Conservation (phyloP, 2,888 invertebrate genomes). For the Acronicta alni region DNA sequence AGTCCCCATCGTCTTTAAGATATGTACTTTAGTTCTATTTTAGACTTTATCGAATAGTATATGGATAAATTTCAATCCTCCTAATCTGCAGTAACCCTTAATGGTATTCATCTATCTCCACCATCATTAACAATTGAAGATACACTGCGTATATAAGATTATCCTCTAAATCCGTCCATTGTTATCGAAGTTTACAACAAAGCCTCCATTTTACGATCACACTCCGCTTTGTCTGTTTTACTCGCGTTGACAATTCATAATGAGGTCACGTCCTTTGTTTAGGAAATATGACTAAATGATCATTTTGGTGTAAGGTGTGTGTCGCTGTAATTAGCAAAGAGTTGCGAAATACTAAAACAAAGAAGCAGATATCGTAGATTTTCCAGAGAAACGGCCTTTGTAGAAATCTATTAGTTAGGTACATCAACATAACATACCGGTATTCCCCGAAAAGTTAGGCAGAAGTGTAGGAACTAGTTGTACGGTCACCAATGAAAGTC, state of each 20-base stretch:
- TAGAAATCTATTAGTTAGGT: no score
- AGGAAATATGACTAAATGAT: constrained; percentile 12
- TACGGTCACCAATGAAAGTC: no score
- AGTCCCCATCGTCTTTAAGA: no score
- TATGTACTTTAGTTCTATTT: not conserved
- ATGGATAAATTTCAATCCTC: not conserved
- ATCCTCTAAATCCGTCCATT: constrained; percentile 61
- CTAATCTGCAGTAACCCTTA: not conserved
- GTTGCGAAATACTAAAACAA: not conserved
- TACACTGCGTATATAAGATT: constrained; percentile 55
- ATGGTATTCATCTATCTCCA: constrained; percentile 8
- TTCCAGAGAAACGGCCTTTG: no score
- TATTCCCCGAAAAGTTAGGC: no score
- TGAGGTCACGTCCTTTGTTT: constrained; percentile 36
- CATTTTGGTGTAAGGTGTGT: constrained; percentile 1
- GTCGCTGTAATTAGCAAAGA: constrained; percentile 11
- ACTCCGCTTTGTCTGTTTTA: constrained; percentile 52
- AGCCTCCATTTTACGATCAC: constrained; percentile 51
- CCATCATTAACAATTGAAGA: constrained; percentile 29
- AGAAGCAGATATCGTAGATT: no score
- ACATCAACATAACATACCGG: no score
- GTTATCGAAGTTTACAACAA: constrained; percentile 58
- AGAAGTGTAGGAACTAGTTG: no score
- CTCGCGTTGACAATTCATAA: constrained; percentile 35
- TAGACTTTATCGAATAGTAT: not conserved